Conservation (phyloP, 2,113 vertebrate species). For the Gila orcuttii region DNA sequence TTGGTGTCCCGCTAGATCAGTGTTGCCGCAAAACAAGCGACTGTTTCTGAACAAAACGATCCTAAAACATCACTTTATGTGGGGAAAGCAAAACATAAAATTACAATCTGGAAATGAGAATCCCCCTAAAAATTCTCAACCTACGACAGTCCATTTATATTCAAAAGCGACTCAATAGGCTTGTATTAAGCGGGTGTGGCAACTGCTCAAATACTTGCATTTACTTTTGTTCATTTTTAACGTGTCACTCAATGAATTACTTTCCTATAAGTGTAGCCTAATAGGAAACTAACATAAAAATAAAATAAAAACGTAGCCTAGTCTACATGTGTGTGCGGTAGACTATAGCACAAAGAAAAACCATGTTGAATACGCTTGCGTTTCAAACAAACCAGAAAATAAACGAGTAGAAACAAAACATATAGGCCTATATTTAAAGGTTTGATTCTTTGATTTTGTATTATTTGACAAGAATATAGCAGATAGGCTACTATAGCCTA, state of each 20-base stretch:
- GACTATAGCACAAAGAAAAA: neutral
- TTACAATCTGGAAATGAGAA: neutral
- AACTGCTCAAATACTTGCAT: neutral
- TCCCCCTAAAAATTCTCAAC: neutral
- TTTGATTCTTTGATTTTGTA: neutral
- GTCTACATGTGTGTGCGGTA: neutral
- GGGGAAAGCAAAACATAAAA: neutral
- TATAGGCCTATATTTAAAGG: neutral
- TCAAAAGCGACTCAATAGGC: neutral
- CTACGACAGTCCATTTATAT: neutral
- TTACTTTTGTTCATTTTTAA: neutral
- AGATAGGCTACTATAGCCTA: too few relatives aligned
- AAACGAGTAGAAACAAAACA: neutral
- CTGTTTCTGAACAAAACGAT: neutral
- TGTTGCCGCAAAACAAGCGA: constrained; percentile 1
- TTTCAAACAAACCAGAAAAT: neutral
- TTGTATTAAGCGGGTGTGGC: neutral
- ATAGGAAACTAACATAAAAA: neutral
- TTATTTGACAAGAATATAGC: neutral
- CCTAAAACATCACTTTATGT: neutral
- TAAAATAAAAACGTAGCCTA: too few relatives aligned
- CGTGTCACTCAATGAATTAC: neutral
- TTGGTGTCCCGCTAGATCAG: neutral
- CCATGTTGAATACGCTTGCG: neutral
- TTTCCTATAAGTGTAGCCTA: too few relatives aligned